Evolutionary conservation across 2,113 vertebrate genomes (phyloP).

Genomic region (Alosa alosa): DNA sequence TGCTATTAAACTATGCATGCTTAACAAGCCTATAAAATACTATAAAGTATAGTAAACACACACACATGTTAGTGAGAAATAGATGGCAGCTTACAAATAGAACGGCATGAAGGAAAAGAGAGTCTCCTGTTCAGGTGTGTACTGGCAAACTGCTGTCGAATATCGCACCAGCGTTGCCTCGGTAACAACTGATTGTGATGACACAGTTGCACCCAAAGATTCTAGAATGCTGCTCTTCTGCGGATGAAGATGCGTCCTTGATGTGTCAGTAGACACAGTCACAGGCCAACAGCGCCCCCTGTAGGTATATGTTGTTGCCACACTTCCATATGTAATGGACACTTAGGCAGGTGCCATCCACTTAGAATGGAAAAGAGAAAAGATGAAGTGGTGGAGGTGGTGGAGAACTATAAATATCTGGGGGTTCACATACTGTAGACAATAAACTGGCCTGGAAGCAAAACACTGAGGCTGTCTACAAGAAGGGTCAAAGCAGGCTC

Average conservation of each 20-base stretch:
- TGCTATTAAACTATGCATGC: background rate
- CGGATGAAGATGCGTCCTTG: background rate
- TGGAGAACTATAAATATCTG: no score
- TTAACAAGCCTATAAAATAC: no score
- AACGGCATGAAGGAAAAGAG: background rate
- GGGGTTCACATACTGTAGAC: no score
- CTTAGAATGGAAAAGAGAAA: background rate
- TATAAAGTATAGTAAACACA: background rate
- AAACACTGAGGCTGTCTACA: no score
- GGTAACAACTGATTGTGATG: background rate
- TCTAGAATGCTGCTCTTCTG: no score
- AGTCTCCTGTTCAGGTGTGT: background rate
- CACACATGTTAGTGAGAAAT: background rate
- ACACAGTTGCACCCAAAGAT: background rate
- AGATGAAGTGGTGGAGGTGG: background rate
- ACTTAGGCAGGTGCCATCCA: background rate
- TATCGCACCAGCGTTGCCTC: background rate
- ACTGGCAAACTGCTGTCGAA: background rate
- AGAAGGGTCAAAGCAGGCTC: no score
- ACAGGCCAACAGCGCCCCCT: constrained; percentile 6
- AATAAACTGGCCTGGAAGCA: no score
- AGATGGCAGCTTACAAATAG: background rate
- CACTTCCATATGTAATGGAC: background rate
- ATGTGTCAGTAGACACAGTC: background rate
- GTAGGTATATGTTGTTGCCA: background rate